Percentiles rank a stretch among this genome's conserved stretches.
These are phyloP conservation scores for Falco concolor DNA, from an alignment of 2,797 vertebrate genomes.

Conservation along the genomic window DNA sequence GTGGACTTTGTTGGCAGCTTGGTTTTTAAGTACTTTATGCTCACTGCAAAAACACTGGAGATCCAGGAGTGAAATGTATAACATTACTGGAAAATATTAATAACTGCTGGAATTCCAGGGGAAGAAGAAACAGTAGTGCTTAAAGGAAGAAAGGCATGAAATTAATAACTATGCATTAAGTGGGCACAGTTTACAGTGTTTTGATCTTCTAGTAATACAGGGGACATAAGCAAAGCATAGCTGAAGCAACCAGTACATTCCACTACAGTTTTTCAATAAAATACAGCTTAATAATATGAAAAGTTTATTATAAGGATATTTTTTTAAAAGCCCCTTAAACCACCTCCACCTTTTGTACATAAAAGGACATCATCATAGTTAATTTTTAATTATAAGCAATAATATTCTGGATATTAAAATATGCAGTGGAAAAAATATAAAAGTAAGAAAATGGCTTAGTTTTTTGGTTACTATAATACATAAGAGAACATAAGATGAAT, in stretches of 20 bases:
- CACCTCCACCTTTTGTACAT: background rate
- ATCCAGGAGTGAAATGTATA: background rate
- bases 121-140: background rate
- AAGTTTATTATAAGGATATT: background rate
- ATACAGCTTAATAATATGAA: background rate
- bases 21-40: background rate
- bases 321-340: background rate
- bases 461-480: background rate
- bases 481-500: background rate
- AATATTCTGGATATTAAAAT: background rate
- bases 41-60: background rate
- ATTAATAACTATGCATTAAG: background rate
- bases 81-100: background rate
- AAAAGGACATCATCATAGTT: background rate
- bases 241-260: background rate
- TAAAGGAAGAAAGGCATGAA: background rate
- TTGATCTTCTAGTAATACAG: background rate
- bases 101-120: background rate
- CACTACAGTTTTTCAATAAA: background rate
- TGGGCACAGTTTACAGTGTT: background rate
- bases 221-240: background rate
- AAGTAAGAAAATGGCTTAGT: background rate
- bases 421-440: background rate
- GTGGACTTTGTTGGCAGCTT: background rate
- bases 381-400: background rate